Conservation (phyloP, 2,888 invertebrate species). For the Hyposoter didymator region DNA sequence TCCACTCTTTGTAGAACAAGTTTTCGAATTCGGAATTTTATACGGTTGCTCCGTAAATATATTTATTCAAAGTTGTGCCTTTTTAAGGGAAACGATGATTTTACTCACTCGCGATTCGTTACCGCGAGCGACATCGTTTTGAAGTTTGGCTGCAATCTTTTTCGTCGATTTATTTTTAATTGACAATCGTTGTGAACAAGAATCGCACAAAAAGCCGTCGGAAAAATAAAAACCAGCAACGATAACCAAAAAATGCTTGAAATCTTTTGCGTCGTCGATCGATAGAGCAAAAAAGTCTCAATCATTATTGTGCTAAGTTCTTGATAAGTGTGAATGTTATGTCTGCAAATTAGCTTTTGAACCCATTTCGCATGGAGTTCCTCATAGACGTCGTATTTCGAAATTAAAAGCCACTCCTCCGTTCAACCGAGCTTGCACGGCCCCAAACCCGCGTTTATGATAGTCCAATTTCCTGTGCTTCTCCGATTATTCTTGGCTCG, state of each 20-base stretch:
- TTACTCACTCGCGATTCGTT: too few species aligned
- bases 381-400: constrained; percentile 1
- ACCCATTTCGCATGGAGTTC: not conserved
- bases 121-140: too few species aligned
- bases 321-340: not conserved
- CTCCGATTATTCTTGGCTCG: constrained; percentile 32
- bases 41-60: not conserved
- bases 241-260: not conserved
- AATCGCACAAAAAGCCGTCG: not conserved
- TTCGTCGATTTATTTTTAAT: not conserved
- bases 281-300: not conserved
- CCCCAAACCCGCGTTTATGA: constrained; percentile 43
- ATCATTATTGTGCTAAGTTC: not conserved
- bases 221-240: not conserved
- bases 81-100: too few species aligned
- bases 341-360: not conserved
- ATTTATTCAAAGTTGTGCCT: not conserved
- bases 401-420: constrained; percentile 27
- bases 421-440: constrained; percentile 32
- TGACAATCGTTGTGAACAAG: not conserved
- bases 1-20: not conserved
- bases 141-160: not conserved
- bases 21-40: not conserved
- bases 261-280: not conserved
- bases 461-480: constrained; percentile 48